Percentiles rank a stretch among this genome's conserved stretches.
Evolutionary conservation across 2,113 vertebrate species (phyloP).

Genomic region (Callospermophilus lateralis): DNA sequence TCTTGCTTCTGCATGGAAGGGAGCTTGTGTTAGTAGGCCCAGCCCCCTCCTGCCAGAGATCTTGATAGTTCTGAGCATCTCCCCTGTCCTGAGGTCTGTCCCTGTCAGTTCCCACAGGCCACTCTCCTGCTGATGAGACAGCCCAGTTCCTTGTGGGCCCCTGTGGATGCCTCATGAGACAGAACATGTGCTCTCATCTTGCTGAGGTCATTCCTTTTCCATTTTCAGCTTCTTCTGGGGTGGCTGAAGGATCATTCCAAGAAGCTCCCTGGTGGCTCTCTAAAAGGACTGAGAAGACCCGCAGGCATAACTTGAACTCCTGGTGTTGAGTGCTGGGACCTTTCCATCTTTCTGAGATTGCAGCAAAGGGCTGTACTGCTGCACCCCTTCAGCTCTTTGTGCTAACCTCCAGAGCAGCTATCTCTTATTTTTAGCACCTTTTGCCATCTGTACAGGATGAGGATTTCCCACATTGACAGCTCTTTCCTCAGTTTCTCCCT

Average conservation of each 20-base stretch:
- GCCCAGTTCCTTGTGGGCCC: background rate
- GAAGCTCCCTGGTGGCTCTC: background rate
- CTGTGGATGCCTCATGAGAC: background rate
- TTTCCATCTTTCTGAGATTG: background rate
- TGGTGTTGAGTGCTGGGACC: background rate
- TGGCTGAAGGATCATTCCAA: background rate
- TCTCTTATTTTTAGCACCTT: background rate
- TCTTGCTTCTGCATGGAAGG: background rate
- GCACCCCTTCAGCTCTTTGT: background rate
- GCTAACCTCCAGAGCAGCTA: background rate
- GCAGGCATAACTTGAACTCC: background rate
- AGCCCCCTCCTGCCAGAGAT: too few relatives aligned
- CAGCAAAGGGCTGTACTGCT: background rate
- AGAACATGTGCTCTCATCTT: background rate
- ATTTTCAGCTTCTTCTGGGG: background rate
- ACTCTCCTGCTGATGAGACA: background rate
- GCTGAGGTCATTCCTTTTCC: conserved; percentile 6
- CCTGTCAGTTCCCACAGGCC: background rate
- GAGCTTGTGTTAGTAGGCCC: background rate
- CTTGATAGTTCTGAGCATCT: background rate
- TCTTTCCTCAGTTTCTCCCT: background rate
- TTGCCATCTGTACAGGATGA: background rate
- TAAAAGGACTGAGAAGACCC: background rate
- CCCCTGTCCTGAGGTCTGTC: background rate
- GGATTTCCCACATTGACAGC: background rate